Evolutionary conservation across 2,113 vertebrate species (phyloP).

Genomic region (Hyperoodon ampullatus): DNA sequence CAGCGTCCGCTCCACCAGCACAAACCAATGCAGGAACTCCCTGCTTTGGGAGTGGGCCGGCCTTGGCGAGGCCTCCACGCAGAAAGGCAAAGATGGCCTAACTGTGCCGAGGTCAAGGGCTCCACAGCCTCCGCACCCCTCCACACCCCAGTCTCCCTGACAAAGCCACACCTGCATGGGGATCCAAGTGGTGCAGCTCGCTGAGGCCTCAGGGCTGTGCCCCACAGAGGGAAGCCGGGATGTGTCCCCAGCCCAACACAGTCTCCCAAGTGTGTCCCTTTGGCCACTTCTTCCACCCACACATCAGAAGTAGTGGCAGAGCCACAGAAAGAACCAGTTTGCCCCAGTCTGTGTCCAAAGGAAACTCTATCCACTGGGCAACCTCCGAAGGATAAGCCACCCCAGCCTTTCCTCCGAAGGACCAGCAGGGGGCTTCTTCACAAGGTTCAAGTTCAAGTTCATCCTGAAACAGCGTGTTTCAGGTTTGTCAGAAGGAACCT

Average conservation of each 20-base stretch:
- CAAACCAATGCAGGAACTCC: slow-evolving; percentile 88
- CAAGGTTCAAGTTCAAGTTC: slow-evolving; percentile 93
- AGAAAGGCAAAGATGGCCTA: slow-evolving; percentile 89
- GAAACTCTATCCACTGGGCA: neutral
- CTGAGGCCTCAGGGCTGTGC: neutral
- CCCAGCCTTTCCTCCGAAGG: slow-evolving; percentile 88
- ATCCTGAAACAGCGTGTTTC: slow-evolving; percentile 91
- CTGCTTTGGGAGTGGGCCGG: slow-evolving; percentile 81
- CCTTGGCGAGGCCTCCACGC: slow-evolving; percentile 83
- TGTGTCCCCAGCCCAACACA: neutral
- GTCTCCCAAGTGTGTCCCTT: slow-evolving; percentile 72
- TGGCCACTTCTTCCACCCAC: neutral
- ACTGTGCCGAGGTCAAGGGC: slow-evolving; percentile 49
- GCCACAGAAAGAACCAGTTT: neutral
- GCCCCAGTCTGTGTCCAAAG: neutral
- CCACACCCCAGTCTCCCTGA: neutral
- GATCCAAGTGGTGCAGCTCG: neutral
- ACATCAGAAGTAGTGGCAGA: neutral
- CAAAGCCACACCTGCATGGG: neutral
- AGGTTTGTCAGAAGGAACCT: slow-evolving; percentile 88
- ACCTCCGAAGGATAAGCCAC: slow-evolving; percentile 39
- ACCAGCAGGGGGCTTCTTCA: slow-evolving; percentile 86
- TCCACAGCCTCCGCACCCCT: neutral
- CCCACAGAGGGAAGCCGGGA: too few relatives aligned
- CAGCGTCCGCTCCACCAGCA: slow-evolving; percentile 89